A percentile compares a stretch with the other conserved stretches of the same genome.
phyloP scores from a whole-genome alignment of 1,140 invertebrate species.

The Saxidomus purpurata region DNA sequence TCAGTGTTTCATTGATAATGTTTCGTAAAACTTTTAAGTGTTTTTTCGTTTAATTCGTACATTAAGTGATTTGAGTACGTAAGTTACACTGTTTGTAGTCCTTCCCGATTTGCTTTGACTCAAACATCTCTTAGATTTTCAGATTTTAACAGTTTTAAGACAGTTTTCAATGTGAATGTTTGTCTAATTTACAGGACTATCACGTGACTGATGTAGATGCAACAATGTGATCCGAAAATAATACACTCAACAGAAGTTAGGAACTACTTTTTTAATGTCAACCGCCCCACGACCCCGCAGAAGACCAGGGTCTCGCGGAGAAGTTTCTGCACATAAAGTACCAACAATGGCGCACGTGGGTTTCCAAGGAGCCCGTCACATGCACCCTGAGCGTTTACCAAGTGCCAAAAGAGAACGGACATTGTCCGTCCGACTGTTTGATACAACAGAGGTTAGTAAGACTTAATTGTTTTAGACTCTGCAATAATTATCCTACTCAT shows the following conservation, averaged over 20 bases:
- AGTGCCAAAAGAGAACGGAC: constrained; percentile 73
- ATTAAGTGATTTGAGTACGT: too few species aligned
- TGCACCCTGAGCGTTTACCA: constrained; percentile 82
- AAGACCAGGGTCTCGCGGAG: constrained; percentile 91
- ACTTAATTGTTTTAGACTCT: too few species aligned
- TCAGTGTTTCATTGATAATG: too few species aligned
- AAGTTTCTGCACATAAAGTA: constrained; percentile 92
- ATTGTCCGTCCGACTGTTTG: constrained; percentile 79
- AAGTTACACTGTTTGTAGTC: too few species aligned
- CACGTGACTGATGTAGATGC: not conserved
- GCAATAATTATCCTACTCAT: too few species aligned
- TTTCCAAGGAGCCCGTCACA: constrained; percentile 79
- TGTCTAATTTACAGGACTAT: too few species aligned
- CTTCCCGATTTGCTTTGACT: too few species aligned
- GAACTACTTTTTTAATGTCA: constrained; percentile 36
- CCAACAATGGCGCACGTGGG: constrained; percentile 79
- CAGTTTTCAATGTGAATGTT: too few species aligned
- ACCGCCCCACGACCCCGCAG: constrained; percentile 89
- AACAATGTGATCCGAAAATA: not conserved
- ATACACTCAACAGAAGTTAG: not conserved
- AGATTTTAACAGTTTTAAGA: too few species aligned
- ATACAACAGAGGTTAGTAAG: constrained; percentile 66
- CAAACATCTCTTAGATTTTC: too few species aligned
- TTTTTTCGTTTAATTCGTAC: too few species aligned
- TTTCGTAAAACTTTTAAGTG: too few species aligned